These are phyloP conservation scores for Intoshia linei DNA, from an alignment of 1,140 invertebrate species.

Conservation along the genomic window DNA sequence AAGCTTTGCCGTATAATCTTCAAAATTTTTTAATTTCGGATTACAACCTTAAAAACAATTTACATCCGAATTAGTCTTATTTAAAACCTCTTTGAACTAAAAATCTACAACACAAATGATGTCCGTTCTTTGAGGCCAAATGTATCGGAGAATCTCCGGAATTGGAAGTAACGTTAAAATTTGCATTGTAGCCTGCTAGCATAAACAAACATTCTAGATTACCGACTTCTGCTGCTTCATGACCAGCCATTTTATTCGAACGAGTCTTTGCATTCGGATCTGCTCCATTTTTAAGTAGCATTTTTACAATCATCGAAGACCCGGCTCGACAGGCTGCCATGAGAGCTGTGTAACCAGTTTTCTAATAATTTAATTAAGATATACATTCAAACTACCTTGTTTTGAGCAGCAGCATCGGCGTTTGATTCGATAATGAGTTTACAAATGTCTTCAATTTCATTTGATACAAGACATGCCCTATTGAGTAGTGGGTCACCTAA, in stretches of 20 bases:
- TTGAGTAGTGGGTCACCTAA: no score
- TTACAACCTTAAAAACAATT: constrained; percentile 15
- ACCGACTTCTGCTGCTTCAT: constrained; percentile 19
- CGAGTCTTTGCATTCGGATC: constrained; percentile 14
- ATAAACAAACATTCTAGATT: constrained; percentile 6
- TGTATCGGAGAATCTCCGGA: constrained; percentile 19
- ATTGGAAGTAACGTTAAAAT: constrained; percentile 17
- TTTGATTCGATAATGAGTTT: no score
- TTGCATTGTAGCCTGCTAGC: constrained; percentile 17
- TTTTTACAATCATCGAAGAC: constrained; percentile 13
- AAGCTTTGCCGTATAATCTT: constrained; percentile 13
- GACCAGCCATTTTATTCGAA: constrained; percentile 12
- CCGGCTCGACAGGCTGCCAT: constrained; percentile 19
- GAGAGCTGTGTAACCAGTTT: constrained; percentile 11
- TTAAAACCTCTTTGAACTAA: constrained; percentile 16
- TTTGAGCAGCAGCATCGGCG: no score
- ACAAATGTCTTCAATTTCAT: no score
- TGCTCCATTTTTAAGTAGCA: constrained; percentile 14
- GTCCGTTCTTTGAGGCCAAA: constrained; percentile 13
- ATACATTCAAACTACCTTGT: no score
- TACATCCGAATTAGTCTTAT: not conserved
- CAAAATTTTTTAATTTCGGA: constrained; percentile 20
- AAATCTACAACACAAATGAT: constrained; percentile 18
- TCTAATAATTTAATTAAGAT: no score
- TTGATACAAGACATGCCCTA: no score